A percentile compares a stretch with the other conserved stretches of the same genome.
These are phyloP conservation scores for Phocoena sinus DNA, from an alignment of 2,113 vertebrate species.

Conservation along the genomic window DNA sequence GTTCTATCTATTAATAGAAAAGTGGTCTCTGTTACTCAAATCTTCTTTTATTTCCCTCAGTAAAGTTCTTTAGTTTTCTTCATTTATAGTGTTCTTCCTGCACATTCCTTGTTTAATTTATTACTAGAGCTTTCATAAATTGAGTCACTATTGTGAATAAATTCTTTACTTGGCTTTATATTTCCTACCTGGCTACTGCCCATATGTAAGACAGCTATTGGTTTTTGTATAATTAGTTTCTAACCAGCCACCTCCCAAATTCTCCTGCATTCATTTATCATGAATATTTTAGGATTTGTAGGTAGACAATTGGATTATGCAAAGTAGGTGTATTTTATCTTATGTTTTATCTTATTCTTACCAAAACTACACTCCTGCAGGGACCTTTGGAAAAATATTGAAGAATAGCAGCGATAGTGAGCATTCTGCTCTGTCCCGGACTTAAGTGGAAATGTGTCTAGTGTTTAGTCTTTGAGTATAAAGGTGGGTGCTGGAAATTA, in stretches of 20 bases:
- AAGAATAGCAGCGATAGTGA: not conserved
- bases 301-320: not conserved
- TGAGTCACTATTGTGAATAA: not conserved
- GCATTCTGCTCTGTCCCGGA: too few relatives aligned
- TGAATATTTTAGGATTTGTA: not conserved
- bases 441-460: too few relatives aligned
- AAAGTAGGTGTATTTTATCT: not conserved
- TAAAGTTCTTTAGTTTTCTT: too few relatives aligned
- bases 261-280: not conserved
- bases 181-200: not conserved
- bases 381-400: not conserved
- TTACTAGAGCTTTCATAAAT: not conserved
- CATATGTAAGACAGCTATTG: not conserved
- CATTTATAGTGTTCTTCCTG: not conserved
- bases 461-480: fast-evolving
- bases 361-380: too few relatives aligned
- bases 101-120: not conserved
- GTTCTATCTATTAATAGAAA: not conserved
- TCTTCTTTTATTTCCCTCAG: not conserved
- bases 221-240: not conserved
- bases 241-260: not conserved
- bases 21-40: not conserved
- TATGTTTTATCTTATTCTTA: not conserved
- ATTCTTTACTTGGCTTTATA: not conserved
- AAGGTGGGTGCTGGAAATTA: not conserved